Evolutionary conservation across 1,140 invertebrate species (phyloP), one percentile per base, ranked within the genome.

Genomic region (Carcinoscorpius rotundicauda): DNA sequence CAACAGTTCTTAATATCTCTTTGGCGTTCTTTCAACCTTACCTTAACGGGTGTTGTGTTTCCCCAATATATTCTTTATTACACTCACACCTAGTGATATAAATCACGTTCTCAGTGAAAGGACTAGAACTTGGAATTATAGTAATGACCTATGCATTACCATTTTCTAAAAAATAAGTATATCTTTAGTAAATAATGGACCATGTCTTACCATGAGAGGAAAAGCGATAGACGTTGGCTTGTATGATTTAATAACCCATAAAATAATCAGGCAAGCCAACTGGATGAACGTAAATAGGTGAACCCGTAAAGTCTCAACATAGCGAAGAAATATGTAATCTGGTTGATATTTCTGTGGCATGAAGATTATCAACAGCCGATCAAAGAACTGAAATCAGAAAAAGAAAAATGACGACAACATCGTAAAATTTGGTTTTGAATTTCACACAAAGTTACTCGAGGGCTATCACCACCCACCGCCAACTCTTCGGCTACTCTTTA

Each of bases 261-360:
- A 81, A 58, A 89, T 83, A 8, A 86, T 82, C n/a, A 99, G 81
- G 76, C 95, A 98, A 49, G 87, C 78, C 64, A 99, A 73, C 80
- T 99, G 97, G 66, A 98, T 93, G 3, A 85, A 70, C 11, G 97
- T 99, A 74, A 98, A 99, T 65, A 98, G 71, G 76, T 99, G 96
- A 8, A 99, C 95, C 64, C 90, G 84, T 68, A 85, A 87, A 10
- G 97, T 84, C 57, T 91, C 93, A 48, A 99, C 95, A 83, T 97
- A 90, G 77, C 96, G 84, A 58, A 99, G 83, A 78, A 97, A 99
- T 84, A 95, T 93, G 75, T 94, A 93, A 78, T 98, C 95, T 0
- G 97, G 96, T 76, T 99, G 97, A 78, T 99, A 98, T 76, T 99
- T 99, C 70, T 88, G 87, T 10, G 96, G 97, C 94, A 98, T 99